Evolutionary conservation across 2,888 invertebrate species (phyloP).

Genomic region (Sturmia bella): DNA sequence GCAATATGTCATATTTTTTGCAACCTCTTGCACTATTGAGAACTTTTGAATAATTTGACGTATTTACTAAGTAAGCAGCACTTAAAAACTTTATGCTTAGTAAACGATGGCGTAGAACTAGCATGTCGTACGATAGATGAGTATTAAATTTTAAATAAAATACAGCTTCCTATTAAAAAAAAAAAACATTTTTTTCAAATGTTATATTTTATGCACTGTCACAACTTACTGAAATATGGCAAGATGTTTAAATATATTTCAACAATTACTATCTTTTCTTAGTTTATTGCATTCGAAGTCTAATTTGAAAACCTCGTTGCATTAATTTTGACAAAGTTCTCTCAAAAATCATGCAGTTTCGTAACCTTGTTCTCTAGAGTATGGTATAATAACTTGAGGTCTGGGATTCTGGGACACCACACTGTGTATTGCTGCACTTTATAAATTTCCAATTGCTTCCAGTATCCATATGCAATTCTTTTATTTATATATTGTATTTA

Average conservation of each 20-base stretch:
- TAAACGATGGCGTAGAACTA: constrained; percentile 47
- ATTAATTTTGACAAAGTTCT: neutral
- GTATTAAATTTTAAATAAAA: neutral
- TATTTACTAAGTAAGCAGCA: constrained; percentile 20
- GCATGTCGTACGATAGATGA: constrained; percentile 26
- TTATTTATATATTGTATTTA: constrained; percentile 2
- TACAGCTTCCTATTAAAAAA: constrained; percentile 11
- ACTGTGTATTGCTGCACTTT: neutral
- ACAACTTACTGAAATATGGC: constrained; percentile 38
- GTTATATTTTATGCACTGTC: neutral
- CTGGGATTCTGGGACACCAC: neutral
- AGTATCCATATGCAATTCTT: constrained; percentile 12
- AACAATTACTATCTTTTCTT: neutral
- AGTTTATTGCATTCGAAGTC: no score
- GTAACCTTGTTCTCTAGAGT: constrained; percentile 65
- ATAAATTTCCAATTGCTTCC: neutral
- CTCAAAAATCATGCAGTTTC: constrained; percentile 42
- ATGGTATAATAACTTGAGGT: constrained; percentile 24
- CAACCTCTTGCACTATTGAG: neutral
- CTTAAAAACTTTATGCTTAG: constrained; percentile 22
- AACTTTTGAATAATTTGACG: constrained; percentile 21
- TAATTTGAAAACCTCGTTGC: constrained; percentile 2
- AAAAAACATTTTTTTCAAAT: neutral
- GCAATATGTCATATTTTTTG: neutral
- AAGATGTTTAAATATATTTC: constrained; percentile 20